phyloP scores from a whole-genome alignment of 2,113 vertebrate genomes.

The Actenoides hombroni region DNA sequence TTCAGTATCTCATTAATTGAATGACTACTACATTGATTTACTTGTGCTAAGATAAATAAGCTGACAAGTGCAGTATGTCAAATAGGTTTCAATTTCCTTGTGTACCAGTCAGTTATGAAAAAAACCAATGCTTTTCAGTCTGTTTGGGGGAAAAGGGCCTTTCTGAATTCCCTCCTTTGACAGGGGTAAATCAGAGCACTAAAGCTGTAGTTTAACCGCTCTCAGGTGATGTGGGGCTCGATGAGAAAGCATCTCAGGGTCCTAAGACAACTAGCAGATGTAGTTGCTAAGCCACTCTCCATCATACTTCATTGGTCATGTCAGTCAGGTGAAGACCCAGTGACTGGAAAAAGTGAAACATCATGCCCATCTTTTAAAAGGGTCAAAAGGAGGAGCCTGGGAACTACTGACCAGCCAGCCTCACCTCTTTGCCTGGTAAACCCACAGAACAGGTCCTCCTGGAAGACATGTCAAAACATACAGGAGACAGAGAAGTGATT shows the following conservation, averaged over 20 bases:
- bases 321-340: background rate
- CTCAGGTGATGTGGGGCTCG: background rate
- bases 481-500: background rate
- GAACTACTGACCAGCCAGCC: background rate
- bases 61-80: background rate
- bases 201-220: background rate
- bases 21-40: slow-evolving; percentile 11
- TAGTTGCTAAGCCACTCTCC: background rate
- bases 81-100: background rate
- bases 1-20: background rate
- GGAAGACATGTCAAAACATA: background rate
- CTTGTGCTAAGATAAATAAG: background rate
- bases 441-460: background rate
- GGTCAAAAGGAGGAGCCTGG: background rate
- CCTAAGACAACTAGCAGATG: background rate
- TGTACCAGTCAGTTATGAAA: background rate
- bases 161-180: background rate
- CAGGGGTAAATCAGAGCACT: background rate
- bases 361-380: background rate
- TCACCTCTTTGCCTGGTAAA: background rate
- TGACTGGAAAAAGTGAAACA: background rate
- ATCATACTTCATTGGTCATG: background rate
- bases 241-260: background rate
- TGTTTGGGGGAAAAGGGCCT: background rate
- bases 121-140: background rate